Evolutionary conservation across 2,113 vertebrate genomes (phyloP), one percentile per base, ranked within the genome.

Genomic region (Setophaga coronata): DNA sequence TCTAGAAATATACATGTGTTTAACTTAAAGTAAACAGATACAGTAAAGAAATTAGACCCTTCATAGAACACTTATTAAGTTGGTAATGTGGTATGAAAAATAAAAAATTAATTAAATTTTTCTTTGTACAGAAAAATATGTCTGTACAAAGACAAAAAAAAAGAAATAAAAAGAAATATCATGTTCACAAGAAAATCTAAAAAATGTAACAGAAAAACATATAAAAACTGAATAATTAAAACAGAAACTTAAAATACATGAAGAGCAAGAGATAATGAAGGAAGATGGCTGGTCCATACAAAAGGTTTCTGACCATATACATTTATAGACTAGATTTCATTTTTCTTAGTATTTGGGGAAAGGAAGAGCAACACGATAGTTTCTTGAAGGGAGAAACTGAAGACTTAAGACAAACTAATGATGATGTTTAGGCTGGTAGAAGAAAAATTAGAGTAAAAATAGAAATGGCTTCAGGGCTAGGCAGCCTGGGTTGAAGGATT

Each of bases 361-460:
- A 91, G 66, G 29, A 58, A 94, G 78, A 91, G 29, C 23, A 85
- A 29, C 10, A 54, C 2, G 3, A 74, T 64, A 76, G 34, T 60
- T 93, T 96, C 90, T 85, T 88, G 79, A 87, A 88, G 82, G 42
- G 17, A 89, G 38, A 94, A 94, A 79, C 50, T 60, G 62, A 94
- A 95, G 43, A 50, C 84, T 85, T 89, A 61, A 87, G 82, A 91
- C 40, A 95, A 88, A 96, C 47, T 80, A 82, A 51, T 1, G 1
- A 12, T 78, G 93, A 94, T 5, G 4, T 42, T 61, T 76, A 31
- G 43, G 21, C 82, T 92, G 48, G 71, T 93, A 90, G 43, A 90
- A 56, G 42, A 90, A 47, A 95, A 93, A 88, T 77, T 14, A 77
- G 33, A 86, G 38, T 83, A 86, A 96, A 96, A 94, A 91, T 93